Conservation (phyloP, 1,140 invertebrate species). For the Agrypnia vestita region DNA sequence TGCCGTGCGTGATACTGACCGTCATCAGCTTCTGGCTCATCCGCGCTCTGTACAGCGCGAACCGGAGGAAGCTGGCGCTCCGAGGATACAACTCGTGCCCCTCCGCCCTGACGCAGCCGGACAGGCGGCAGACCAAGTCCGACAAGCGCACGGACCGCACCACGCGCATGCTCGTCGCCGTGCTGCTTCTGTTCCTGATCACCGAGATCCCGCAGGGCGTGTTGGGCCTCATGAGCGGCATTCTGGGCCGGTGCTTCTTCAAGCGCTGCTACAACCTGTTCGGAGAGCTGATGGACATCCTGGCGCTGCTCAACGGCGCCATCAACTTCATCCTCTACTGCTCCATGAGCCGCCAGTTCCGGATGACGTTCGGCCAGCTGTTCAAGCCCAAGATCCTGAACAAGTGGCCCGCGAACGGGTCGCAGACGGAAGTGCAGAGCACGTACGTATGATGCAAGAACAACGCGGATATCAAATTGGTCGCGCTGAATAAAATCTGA, state of each 20-base stretch:
- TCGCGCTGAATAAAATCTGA: neutral
- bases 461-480: constrained; percentile 15
- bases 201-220: constrained; percentile 91
- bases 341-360: constrained; percentile 94
- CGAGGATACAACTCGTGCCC: constrained; percentile 77
- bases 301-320: constrained; percentile 92
- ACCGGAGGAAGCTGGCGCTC: constrained; percentile 79
- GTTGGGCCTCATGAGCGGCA: constrained; percentile 81
- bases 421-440: constrained; percentile 56
- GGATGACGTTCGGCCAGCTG: constrained; percentile 86
- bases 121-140: constrained; percentile 74
- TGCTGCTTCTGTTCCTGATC: constrained; percentile 88
- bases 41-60: constrained; percentile 80
- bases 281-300: constrained; percentile 92
- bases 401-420: constrained; percentile 62
- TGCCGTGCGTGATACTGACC: constrained; percentile 89
- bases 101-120: constrained; percentile 66
- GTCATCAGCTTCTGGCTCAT: constrained; percentile 88
- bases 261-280: constrained; percentile 83
- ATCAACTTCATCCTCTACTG: constrained; percentile 97
- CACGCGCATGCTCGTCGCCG: constrained; percentile 91
- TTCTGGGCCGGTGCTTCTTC: constrained; percentile 84
- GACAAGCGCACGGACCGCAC: constrained; percentile 87
- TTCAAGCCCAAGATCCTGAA: constrained; percentile 72
- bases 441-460: constrained; percentile 58